Conservation (phyloP, 2,888 invertebrate species). For the Therioaphis trifolii region DNA sequence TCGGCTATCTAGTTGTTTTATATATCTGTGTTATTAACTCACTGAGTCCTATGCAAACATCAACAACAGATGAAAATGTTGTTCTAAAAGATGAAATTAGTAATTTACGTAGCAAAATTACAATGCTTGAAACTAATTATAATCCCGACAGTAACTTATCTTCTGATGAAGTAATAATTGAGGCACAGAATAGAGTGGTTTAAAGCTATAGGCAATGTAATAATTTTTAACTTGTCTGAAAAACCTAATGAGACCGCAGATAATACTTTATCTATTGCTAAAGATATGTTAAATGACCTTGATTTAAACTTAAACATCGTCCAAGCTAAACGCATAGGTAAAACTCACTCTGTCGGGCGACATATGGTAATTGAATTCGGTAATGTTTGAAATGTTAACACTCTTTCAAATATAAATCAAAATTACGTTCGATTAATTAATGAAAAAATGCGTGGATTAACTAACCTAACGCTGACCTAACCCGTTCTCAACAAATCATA, state of each 20-base stretch:
- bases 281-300: background rate
- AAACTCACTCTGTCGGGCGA: background rate
- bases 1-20: too few relatives aligned
- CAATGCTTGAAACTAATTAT: background rate
- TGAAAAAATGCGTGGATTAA: background rate
- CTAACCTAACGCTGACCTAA: background rate
- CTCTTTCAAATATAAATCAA: background rate
- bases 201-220: background rate
- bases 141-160: background rate
- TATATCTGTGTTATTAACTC: too few relatives aligned
- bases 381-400: background rate
- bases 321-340: constrained; percentile 16
- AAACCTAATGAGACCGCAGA: constrained; percentile 6
- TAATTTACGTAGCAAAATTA: background rate
- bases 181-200: background rate
- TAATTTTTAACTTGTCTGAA: constrained; percentile 8
- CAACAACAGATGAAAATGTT: background rate
- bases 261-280: constrained; percentile 10
- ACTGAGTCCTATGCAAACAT: background rate
- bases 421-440: too few relatives aligned
- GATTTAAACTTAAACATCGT: background rate
- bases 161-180: background rate
- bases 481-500: constrained; percentile 6
- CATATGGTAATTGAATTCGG: background rate
- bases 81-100: background rate